phyloP scores from a whole-genome alignment of 2,888 invertebrate genomes.

The Drosophila multiciliata region DNA sequence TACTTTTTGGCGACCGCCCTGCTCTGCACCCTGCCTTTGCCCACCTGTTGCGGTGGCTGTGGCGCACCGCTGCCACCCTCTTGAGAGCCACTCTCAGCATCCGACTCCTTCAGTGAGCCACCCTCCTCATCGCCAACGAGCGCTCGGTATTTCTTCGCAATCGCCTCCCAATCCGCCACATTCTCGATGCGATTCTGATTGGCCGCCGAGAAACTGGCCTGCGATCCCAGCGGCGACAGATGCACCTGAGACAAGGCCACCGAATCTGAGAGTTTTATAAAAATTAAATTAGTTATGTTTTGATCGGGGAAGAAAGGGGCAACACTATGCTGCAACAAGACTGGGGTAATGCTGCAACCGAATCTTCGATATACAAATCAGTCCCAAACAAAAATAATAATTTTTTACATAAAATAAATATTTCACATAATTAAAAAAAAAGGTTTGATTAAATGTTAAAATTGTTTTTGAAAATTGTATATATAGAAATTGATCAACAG shows the following conservation, averaged over 20 bases:
- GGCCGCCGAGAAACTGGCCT: constrained; percentile 91
- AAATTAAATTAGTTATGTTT: constrained; percentile 15
- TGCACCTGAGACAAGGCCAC: constrained; percentile 92
- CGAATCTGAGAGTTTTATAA: constrained; percentile 86
- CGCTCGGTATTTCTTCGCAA: constrained; percentile 94
- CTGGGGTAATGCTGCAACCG: background rate
- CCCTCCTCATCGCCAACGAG: constrained; percentile 89
- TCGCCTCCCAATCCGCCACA: constrained; percentile 96
- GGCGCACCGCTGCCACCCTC: constrained; percentile 77
- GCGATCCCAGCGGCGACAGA: constrained; percentile 93
- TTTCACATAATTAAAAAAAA: background rate
- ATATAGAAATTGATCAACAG: background rate
- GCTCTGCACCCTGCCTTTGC: constrained; percentile 66
- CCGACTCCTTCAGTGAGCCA: constrained; percentile 84
- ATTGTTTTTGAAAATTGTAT: background rate
- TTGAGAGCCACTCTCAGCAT: constrained; percentile 83
- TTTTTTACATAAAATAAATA: too few species aligned
- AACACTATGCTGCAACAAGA: background rate
- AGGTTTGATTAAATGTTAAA: background rate
- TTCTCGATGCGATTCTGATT: constrained; percentile 92
- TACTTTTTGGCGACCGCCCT: constrained; percentile 56
- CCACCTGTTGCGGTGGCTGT: constrained; percentile 82
- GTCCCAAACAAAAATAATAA: too few species aligned
- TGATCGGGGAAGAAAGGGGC: background rate
- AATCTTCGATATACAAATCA: background rate